phyloP scores from a whole-genome alignment of 2,113 vertebrate species.

The Benitochromis conjunctus region DNA sequence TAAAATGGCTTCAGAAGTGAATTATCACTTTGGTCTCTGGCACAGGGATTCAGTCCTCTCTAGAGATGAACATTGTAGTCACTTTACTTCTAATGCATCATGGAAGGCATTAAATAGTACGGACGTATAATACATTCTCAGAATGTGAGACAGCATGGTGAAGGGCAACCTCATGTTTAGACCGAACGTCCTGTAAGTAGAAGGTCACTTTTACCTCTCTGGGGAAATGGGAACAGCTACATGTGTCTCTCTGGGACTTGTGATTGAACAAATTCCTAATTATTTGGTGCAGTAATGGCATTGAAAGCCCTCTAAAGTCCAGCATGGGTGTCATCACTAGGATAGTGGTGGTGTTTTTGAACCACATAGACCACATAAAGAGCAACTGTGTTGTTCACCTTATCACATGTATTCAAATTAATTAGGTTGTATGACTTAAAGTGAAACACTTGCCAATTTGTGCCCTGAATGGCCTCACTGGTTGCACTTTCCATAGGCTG shows the following conservation, averaged over 20 bases:
- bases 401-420: background rate
- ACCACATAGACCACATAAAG: background rate
- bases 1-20: slow-evolving; percentile 75
- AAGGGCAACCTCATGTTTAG: background rate
- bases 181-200: slow-evolving; percentile 25
- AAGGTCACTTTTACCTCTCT: slow-evolving; percentile 25
- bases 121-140: background rate
- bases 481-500: background rate
- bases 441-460: background rate
- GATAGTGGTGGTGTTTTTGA: background rate
- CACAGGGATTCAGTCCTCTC: slow-evolving; percentile 38
- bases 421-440: background rate
- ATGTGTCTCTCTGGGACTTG: slow-evolving; percentile 19
- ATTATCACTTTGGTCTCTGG: slow-evolving; percentile 70
- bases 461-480: background rate
- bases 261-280: slow-evolving; percentile 31
- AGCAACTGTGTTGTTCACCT: background rate
- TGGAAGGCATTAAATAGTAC: slow-evolving; percentile 11
- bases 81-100: slow-evolving; percentile 19
- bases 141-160: slow-evolving; percentile 1
- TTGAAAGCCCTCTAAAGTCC: slow-evolving; percentile 35
- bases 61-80: slow-evolving; percentile 48
- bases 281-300: slow-evolving; percentile 13
- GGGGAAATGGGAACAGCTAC: slow-evolving; percentile 26
- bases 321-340: background rate